Conservation (phyloP, 2,113 vertebrate species). For the Rhombomys opimus region DNA sequence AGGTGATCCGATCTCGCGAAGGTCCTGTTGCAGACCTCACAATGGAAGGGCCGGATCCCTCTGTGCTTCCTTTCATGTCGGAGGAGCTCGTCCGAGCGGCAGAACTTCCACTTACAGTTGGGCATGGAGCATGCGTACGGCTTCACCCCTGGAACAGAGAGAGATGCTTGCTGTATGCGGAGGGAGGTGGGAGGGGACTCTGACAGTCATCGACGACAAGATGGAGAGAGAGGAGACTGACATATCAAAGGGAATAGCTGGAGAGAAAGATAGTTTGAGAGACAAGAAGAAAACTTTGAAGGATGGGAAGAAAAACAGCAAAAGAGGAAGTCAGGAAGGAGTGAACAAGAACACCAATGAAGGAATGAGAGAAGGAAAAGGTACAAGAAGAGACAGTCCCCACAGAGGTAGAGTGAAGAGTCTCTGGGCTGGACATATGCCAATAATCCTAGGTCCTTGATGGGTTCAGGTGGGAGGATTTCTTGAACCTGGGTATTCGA, state of each 20-base stretch:
- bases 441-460: background rate
- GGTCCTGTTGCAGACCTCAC: background rate
- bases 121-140: background rate
- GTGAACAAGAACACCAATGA: background rate
- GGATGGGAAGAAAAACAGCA: background rate
- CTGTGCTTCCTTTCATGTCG: conserved; percentile 62
- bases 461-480: background rate
- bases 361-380: background rate
- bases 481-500: background rate
- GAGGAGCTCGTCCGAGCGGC: background rate
- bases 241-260: background rate
- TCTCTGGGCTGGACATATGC: background rate
- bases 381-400: background rate
- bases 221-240: no score
- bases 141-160: conserved; percentile 74
- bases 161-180: background rate
- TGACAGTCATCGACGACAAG: background rate
- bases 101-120: background rate
- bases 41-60: background rate
- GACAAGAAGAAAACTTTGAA: background rate
- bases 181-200: background rate
- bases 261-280: background rate
- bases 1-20: conserved; percentile 63
- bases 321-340: background rate
- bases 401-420: background rate